Evolutionary conservation across 2,888 invertebrate genomes (phyloP), one percentile per base, ranked within the genome.

Genomic region (Erebia epiphron): DNA sequence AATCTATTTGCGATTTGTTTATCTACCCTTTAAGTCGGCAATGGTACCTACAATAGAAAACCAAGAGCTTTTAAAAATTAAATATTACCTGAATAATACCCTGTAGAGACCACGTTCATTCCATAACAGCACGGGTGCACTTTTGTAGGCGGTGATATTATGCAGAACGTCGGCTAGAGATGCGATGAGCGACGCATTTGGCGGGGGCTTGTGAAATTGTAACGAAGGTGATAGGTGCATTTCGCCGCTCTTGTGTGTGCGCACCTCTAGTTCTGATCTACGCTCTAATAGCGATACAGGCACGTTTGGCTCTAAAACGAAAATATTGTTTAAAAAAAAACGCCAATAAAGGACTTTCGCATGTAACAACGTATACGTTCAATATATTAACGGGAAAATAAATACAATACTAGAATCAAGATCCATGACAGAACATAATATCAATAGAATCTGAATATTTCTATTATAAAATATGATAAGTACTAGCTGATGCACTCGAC

Each of bases 21-120:
- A 35, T 35, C 7, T 35, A 35, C 7, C 35, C 35, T 35, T 7
- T 7, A 35, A 35, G 35, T 35, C 35, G 35, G 35, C 35, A 35
- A 35, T 0, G 35, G 35, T 7, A 35, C n/a, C n/a, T n/a, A n/a
- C 7, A 35, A 35, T 35, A 7, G 35, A 35, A 35, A 35, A 35
- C 35, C 7, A 35, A 35, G 5, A 35, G 7, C 35, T 7, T 35
- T 7, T 35, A 35, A 35, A 35, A 21, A 8, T 18, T 11, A 13
- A 46, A 13, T 8, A 0, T 68, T 79, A 92, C 92, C 88, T 90
- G 76, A 93, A 92, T 71, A 92, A 73, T 52, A 92, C 80, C 57
- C 92, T 80, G 78, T 86, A 92, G 1, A 92, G 73, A 43, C 92
- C 92, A 60, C 80, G 81, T 61, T 90, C 90, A 71, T 91, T 92